These are phyloP conservation scores for Neuroterus valhalla DNA, from an alignment of 1,140 invertebrate species.

Conservation along the genomic window DNA sequence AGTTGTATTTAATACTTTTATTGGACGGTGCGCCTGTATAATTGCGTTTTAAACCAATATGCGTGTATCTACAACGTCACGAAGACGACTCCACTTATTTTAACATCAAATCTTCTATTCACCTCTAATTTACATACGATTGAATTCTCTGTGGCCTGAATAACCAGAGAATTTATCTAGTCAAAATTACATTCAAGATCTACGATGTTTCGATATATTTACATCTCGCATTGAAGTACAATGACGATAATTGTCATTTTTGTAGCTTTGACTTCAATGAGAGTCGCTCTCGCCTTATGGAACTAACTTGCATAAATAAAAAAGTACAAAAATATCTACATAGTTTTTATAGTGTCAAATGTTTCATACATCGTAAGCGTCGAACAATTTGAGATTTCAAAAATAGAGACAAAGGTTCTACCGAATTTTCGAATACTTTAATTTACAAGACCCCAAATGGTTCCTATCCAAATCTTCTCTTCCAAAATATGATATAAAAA, in stretches of 20 bases:
- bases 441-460: too few species aligned
- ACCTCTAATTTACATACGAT: background rate
- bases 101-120: background rate
- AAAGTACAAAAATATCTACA: too few species aligned
- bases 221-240: background rate
- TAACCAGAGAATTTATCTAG: background rate
- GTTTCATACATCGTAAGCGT: too few species aligned
- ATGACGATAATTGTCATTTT: background rate
- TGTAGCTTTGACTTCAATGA: background rate
- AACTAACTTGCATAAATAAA: background rate
- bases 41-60: constrained; percentile 14
- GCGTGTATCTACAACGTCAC: background rate
- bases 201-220: background rate
- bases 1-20: constrained; percentile 29
- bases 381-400: too few species aligned
- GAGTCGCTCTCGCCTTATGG: background rate
- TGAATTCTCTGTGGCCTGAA: background rate
- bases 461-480: too few species aligned
- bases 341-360: too few species aligned
- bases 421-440: too few species aligned
- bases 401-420: too few species aligned
- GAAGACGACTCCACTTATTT: constrained; percentile 12
- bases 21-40: constrained; percentile 16
- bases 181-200: background rate
- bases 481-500: too few species aligned